Evolutionary conservation across 2,113 vertebrate species (phyloP).

Genomic region (Ceratotherium simum): DNA sequence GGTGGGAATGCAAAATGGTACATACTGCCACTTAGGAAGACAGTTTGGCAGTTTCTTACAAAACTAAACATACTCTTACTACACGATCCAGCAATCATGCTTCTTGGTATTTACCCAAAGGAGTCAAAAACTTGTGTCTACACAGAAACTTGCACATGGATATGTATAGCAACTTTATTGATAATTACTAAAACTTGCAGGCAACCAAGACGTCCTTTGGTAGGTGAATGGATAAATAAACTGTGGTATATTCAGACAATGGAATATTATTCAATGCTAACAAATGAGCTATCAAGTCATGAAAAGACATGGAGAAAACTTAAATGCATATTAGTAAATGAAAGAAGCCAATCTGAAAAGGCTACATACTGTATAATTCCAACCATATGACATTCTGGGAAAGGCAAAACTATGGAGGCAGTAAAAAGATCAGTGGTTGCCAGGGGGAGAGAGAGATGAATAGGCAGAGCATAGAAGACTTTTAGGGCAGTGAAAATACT

Average conservation of each 20-base stretch:
- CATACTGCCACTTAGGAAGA: neutral
- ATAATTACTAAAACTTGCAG: neutral
- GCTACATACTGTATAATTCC: neutral
- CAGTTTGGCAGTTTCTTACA: neutral
- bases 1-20: neutral
- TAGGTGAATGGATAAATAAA: neutral
- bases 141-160: neutral
- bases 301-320: neutral
- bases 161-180: neutral
- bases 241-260: neutral
- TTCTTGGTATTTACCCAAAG: neutral
- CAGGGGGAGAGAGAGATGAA: neutral
- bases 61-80: neutral
- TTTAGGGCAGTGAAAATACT: neutral
- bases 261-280: neutral
- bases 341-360: neutral
- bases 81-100: neutral
- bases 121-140: neutral
- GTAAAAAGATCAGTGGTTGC: neutral
- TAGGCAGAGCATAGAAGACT: neutral
- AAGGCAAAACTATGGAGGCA: neutral
- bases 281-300: neutral
- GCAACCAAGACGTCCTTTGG: neutral
- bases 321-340: neutral
- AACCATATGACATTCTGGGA: neutral